phyloP scores from a whole-genome alignment of 2,113 vertebrate species.

The Oreochromis tanganicae region DNA sequence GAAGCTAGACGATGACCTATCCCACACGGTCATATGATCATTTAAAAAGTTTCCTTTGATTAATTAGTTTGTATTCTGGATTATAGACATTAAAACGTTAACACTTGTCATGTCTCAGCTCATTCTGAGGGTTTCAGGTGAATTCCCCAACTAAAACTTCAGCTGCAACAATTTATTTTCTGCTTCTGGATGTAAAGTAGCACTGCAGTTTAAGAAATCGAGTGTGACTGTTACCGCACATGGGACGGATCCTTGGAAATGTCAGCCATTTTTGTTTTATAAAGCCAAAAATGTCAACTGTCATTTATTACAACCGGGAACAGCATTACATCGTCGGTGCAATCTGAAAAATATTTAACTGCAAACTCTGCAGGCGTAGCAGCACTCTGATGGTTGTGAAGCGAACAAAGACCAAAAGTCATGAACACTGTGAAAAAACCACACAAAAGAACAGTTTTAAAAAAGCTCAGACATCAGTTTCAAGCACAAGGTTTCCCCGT shows the following conservation, averaged over 20 bases:
- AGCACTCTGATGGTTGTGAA: background rate
- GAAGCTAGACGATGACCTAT: background rate
- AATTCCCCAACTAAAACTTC: background rate
- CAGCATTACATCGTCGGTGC: background rate
- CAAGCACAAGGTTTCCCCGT: background rate
- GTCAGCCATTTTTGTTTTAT: background rate
- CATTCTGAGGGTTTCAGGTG: background rate
- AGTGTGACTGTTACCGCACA: background rate
- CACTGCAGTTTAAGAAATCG: background rate
- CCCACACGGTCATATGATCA: background rate
- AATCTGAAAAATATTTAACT: background rate
- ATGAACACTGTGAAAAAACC: background rate
- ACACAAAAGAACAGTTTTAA: background rate
- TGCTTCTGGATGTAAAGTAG: background rate
- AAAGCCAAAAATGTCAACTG: background rate
- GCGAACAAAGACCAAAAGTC: background rate
- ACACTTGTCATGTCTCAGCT: accelerated
- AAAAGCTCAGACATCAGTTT: background rate
- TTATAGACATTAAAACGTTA: background rate
- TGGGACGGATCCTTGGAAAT: background rate
- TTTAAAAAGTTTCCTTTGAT: background rate
- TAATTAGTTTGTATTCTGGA: accelerated
- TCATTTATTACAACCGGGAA: background rate
- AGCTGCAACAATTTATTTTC: background rate
- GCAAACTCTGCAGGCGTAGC: background rate